phyloP scores from a whole-genome alignment of 1,140 invertebrate species.

The Helicoverpa armigera region DNA sequence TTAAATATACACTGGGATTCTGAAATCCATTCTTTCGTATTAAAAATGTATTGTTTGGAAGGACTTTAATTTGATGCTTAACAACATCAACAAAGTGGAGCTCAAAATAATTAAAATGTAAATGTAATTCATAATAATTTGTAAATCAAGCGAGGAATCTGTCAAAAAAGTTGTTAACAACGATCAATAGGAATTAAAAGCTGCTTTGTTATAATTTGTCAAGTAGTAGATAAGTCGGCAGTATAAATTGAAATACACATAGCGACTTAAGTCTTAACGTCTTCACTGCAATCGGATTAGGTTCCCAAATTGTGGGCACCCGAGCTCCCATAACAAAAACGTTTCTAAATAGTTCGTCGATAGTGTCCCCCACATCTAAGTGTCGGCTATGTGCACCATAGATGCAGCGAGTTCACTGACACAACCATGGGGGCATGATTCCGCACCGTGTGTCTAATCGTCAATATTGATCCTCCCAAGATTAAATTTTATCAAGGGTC shows the following conservation, averaged over 20 bases:
- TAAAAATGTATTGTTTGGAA: constrained; percentile 1
- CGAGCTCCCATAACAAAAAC: constrained; percentile 49
- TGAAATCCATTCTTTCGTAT: constrained; percentile 24
- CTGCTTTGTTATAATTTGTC: background rate
- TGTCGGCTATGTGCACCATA: constrained; percentile 55
- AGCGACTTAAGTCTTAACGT: background rate
- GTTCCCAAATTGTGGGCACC: constrained; percentile 49
- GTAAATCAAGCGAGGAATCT: background rate
- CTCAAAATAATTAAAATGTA: background rate
- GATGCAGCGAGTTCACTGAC: constrained; percentile 61
- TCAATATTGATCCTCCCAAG: constrained; percentile 56
- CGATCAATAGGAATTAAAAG: background rate
- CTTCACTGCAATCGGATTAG: background rate
- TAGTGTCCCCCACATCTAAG: constrained; percentile 55
- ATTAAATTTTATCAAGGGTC: constrained; percentile 28
- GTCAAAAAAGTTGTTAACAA: constrained; percentile 17
- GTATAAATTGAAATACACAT: background rate
- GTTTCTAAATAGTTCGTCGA: constrained; percentile 55
- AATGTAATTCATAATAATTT: constrained; percentile 20
- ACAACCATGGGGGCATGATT: constrained; percentile 50
- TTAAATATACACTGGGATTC: constrained; percentile 45
- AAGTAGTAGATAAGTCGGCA: background rate
- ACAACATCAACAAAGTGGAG: background rate
- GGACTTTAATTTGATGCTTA: background rate
- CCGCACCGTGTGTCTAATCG: constrained; percentile 53